phyloP scores from a whole-genome alignment of 2,797 vertebrate genomes.

The Sarcophilus harrisii region DNA sequence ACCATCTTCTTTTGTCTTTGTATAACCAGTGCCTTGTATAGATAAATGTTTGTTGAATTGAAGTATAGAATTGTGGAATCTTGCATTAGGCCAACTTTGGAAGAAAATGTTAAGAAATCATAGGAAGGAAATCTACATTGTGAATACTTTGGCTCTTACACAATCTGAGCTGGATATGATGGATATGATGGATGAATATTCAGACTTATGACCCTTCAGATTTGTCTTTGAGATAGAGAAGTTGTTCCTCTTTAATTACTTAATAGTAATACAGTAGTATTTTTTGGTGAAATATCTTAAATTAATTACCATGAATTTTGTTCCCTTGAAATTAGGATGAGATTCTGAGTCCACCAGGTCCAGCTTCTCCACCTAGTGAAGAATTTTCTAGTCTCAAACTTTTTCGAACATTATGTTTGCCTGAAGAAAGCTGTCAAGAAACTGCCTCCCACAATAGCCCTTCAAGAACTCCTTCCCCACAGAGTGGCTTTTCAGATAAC shows the following conservation, averaged over 20 bases:
- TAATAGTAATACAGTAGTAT: neutral
- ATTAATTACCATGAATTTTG: neutral
- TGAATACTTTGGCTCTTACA: neutral
- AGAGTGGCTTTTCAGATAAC: neutral
- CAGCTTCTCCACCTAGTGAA: neutral
- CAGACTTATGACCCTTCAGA: neutral
- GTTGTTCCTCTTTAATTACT: neutral
- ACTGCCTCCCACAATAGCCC: fast-evolving
- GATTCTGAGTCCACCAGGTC: conserved; percentile 21
- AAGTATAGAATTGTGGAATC: neutral
- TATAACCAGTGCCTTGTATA: neutral
- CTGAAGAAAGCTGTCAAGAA: neutral
- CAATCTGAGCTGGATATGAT: neutral
- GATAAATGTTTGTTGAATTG: neutral
- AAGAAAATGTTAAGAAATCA: neutral
- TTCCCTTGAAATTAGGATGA: conserved; percentile 38
- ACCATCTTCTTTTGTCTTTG: neutral
- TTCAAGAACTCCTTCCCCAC: conserved; percentile 64
- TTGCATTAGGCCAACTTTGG: neutral
- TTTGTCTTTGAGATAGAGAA: neutral
- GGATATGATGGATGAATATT: neutral
- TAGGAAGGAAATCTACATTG: neutral
- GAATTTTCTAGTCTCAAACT: conserved; percentile 52
- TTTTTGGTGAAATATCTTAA: neutral
- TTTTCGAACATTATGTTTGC: neutral